Conservation (phyloP, 2,113 vertebrate genomes). For the Boleophthalmus pectinirostris region DNA sequence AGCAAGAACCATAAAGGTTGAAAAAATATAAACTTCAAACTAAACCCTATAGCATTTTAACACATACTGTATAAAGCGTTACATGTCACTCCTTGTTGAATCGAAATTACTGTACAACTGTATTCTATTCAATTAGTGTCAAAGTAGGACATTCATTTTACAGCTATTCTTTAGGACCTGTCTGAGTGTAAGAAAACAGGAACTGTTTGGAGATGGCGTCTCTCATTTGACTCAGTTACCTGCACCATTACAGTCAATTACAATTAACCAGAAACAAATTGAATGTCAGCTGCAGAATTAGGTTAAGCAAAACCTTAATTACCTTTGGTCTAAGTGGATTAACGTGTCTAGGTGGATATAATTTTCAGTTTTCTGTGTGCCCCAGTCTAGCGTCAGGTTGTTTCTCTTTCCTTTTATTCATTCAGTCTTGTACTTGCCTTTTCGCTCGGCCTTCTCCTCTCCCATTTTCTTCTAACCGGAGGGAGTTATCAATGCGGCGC, state of each 20-base stretch:
- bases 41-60: too few relatives aligned
- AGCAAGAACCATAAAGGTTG: too few relatives aligned
- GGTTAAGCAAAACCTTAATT: constrained; percentile 20
- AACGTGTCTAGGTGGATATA: constrained; percentile 22
- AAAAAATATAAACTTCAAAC: too few relatives aligned
- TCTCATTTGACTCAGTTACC: constrained; percentile 2
- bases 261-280: constrained; percentile 10
- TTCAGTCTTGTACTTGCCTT: constrained; percentile 2
- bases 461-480: constrained; percentile 21
- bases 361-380: neutral
- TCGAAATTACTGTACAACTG: neutral
- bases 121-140: neutral
- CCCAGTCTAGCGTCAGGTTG: neutral
- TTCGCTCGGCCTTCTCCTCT: constrained; percentile 11
- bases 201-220: constrained; percentile 1
- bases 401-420: neutral
- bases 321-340: constrained; percentile 31
- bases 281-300: constrained; percentile 22
- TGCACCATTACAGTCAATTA: constrained; percentile 7
- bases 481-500: constrained; percentile 67
- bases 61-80: too few relatives aligned
- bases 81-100: neutral
- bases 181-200: neutral
- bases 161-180: neutral
- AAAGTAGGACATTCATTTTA: neutral